These are phyloP conservation scores for Drosophila greeni DNA, from an alignment of 2,888 invertebrate genomes.

Conservation along the genomic window DNA sequence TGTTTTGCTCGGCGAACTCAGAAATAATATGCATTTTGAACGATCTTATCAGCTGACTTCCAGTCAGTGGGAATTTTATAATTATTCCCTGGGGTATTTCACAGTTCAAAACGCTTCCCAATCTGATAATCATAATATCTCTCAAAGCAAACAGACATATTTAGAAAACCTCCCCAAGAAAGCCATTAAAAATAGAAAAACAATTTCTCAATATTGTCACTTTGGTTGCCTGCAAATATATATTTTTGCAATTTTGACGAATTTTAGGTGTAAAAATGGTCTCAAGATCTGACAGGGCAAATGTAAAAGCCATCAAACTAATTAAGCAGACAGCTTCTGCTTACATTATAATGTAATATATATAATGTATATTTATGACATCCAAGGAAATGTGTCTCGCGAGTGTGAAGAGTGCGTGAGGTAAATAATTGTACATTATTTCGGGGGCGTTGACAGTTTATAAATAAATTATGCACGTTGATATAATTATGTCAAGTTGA, in stretches of 20 bases:
- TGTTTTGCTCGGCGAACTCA: neutral
- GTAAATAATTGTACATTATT: neutral
- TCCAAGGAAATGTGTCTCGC: constrained; percentile 20
- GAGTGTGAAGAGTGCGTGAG: constrained; percentile 14
- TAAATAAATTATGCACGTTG: constrained; percentile 22
- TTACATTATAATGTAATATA: too few species aligned
- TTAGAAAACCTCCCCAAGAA: neutral
- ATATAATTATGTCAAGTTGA: constrained; percentile 39
- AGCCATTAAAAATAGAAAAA: constrained; percentile 20
- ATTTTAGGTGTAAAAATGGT: constrained; percentile 11
- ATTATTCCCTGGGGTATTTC: neutral
- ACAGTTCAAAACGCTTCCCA: neutral
- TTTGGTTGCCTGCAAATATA: constrained; percentile 24
- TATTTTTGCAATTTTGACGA: constrained; percentile 13
- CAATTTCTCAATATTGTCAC: constrained; percentile 18
- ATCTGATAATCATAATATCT: neutral
- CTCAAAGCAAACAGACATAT: neutral
- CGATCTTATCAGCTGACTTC: constrained; percentile 13
- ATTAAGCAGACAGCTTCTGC: constrained; percentile 14
- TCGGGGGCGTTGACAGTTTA: constrained; percentile 27
- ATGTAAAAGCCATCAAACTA: constrained; percentile 35
- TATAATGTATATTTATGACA: constrained; percentile 11
- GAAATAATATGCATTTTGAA: constrained; percentile 11
- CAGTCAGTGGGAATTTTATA: constrained; percentile 9
- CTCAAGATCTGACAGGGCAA: constrained; percentile 14